These are phyloP conservation scores for Sanderia malayensis DNA, from an alignment of 30 jellyfish, hydroid and myxozoan genomes.

Conservation along the genomic window DNA sequence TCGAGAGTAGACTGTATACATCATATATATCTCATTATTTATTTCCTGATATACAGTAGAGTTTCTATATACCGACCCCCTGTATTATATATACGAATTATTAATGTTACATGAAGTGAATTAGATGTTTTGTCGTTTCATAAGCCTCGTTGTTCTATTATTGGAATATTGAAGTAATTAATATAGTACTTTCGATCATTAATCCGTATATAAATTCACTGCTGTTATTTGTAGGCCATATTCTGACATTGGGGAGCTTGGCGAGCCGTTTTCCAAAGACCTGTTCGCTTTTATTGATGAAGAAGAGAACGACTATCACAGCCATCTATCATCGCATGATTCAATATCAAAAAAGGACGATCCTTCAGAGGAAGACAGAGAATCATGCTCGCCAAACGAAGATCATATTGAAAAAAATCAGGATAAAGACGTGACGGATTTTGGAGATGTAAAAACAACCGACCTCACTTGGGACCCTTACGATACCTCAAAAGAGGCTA, in stretches of 20 bases:
- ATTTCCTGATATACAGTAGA: too few relatives aligned
- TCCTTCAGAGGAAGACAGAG: constrained; percentile 8
- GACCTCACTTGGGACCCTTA: constrained; percentile 52
- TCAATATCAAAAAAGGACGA: not conserved
- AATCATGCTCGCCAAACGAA: not conserved
- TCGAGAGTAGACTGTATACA: too few relatives aligned
- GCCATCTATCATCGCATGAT: constrained; percentile 15
- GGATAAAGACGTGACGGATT: not conserved
- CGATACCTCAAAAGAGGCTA: constrained; percentile 47
- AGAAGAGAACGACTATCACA: constrained; percentile 16
- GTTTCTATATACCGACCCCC: too few relatives aligned
- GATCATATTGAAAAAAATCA: not conserved
- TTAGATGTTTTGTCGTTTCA: too few relatives aligned
- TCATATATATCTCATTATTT: too few relatives aligned
- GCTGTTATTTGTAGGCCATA: constrained; percentile 27
- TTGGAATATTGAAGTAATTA: too few relatives aligned
- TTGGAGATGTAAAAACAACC: not conserved
- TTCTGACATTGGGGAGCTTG: constrained; percentile 38
- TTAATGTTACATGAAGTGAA: too few relatives aligned
- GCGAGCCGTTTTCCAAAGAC: constrained; percentile 42
- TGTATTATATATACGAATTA: too few relatives aligned
- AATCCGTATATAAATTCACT: not conserved
- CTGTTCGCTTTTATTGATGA: constrained; percentile 47
- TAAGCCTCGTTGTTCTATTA: too few relatives aligned
- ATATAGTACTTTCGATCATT: not conserved